These are phyloP conservation scores for Cepaea hortensis DNA, from an alignment of 2,888 invertebrate species.

Conservation along the genomic window DNA sequence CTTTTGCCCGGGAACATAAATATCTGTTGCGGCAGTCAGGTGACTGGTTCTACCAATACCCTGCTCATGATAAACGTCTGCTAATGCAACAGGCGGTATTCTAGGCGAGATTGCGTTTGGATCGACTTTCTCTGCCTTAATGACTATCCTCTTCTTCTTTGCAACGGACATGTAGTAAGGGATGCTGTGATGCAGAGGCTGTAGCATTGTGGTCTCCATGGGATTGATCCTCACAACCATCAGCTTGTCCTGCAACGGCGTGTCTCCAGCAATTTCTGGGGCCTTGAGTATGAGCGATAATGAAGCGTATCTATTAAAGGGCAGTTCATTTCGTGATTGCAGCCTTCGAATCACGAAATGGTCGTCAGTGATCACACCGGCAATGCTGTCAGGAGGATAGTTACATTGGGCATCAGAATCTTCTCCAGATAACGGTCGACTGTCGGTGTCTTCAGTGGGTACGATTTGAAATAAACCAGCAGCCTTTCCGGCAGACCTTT, in stretches of 20 bases:
- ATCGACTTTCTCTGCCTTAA: not conserved
- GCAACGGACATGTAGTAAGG: not conserved
- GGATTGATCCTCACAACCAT: not conserved
- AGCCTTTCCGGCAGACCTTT: too few species aligned
- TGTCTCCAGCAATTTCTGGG: not conserved
- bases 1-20: not conserved
- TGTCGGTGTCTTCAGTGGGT: too few species aligned
- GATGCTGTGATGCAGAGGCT: not conserved
- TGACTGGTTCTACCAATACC: not conserved
- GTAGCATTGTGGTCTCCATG: not conserved
- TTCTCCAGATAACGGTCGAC: too few species aligned
- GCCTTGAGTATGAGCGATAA: not conserved
- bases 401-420: too few species aligned
- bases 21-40: not conserved
- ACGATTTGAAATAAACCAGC: too few species aligned
- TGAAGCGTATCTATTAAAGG: conserved; percentile 12
- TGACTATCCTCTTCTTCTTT: not conserved
- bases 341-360: not conserved
- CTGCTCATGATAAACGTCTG: too few species aligned
- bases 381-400: not conserved
- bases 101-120: not conserved
- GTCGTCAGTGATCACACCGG: conserved; percentile 18
- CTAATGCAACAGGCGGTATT: not conserved
- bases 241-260: not conserved
- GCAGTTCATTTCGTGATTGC: not conserved